Base-by-base conservation (phyloP, 2,797 vertebrate species). In the Anniella stebbinsi region DNA sequence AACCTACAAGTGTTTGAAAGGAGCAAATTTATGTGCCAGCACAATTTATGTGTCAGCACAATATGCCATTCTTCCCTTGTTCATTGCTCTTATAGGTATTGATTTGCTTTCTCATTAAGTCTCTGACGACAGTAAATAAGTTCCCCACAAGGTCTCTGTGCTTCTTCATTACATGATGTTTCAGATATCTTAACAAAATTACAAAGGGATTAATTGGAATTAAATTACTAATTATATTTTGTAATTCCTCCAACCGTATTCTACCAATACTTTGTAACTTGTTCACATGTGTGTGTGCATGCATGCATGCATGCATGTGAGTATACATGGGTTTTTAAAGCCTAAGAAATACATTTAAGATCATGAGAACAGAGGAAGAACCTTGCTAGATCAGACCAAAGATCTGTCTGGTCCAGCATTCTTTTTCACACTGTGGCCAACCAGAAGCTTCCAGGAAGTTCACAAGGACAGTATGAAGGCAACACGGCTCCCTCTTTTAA, bases 21-120 rank as follows among this genome's bases (percentile, higher is more conserved):
- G 66, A 84, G 11, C 48, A 72, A 63, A 13, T n/a, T n/a, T n/a
- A n/a, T n/a, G n/a, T n/a, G n/a, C n/a, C n/a, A n/a, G n/a, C n/a
- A n/a, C n/a, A n/a, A 18, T 70, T 70, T 23, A 84, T 84, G 25
- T 33, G 10, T 41, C 80, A 81, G 17, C n/a, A 63, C 10, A 15
- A 25, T 63, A 63, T 81, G 21, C 80, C 57, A 36, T 36, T 23
- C 13, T 81, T 63, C 38, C 36, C 30, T 51, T 51, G 83, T 84
- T 48, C 33, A n/a, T 15, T 11, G 38, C 45, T 84, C 11, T 48
- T 51, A 70, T 45, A 84, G 45, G 54, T 87, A 86, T 45, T 80
- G 76, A 80, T 87, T 87, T 87, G 45, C 25, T 87, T 80, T 80
- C 41, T 51, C 30, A 36, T 18, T 77, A 78, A n/a, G 60, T 67